These are phyloP conservation scores for Petrocephalus sullivani DNA, from an alignment of 2,797 vertebrate genomes.

Conservation along the genomic window DNA sequence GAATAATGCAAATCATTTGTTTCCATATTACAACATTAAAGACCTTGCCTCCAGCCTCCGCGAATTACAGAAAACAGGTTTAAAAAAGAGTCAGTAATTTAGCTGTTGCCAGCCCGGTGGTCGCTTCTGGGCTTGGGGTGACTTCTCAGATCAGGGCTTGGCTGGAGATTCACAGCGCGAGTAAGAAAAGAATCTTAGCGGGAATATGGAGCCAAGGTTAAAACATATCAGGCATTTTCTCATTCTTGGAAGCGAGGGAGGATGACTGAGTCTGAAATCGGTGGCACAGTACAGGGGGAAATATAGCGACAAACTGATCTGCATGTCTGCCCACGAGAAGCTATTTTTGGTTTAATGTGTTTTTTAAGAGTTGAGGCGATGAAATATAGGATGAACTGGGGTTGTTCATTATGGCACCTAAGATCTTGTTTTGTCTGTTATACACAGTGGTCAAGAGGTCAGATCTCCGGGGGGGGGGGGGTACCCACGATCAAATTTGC, in stretches of 20 bases:
- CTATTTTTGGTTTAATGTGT: not conserved
- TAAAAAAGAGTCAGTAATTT: constrained; percentile 1
- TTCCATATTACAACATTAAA: not conserved
- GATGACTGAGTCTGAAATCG: not conserved
- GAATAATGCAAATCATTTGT: not conserved
- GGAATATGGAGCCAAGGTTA: not conserved
- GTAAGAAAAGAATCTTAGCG: not conserved
- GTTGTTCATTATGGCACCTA: not conserved
- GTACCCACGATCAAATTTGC: not conserved
- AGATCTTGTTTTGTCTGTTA: not conserved
- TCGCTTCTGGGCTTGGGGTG: not conserved
- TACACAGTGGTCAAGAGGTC: not conserved
- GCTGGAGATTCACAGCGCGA: not conserved
- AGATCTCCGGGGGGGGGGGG: not conserved
- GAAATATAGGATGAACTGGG: not conserved
- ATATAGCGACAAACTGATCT: not conserved
- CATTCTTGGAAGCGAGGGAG: not conserved
- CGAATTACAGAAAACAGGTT: not conserved
- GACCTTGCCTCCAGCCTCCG: not conserved
- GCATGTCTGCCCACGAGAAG: not conserved
- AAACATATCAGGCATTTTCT: not conserved
- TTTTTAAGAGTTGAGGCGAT: not conserved
- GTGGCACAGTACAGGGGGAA: not conserved
- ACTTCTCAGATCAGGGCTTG: not conserved
- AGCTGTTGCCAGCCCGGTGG: not conserved